Base-by-base conservation (phyloP, 2,797 vertebrate genomes). In the Alectoris magna region DNA sequence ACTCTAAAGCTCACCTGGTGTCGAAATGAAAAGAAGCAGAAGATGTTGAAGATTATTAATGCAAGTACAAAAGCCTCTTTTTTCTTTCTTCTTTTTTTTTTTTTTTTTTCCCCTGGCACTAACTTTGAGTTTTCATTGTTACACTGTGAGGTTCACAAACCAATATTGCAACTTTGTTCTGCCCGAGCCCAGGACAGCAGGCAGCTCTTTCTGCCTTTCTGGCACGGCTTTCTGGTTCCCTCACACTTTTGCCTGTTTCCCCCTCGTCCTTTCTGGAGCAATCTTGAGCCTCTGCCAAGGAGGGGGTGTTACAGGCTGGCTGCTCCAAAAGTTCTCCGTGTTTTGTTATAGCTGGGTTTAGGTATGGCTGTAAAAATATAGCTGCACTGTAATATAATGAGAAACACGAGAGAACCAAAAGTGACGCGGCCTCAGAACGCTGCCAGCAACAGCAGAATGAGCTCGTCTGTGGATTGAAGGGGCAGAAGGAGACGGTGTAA, bases 321-420 rank as follows among this genome's bases (percentile, higher is more conserved):
- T 72, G 39, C 84, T 86, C 60, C 8, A 1, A 26, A n/a, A 36
- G 29, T 17, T 12, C 66, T 34, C 38, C 4, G 29, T 19, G 59
- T 16, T 88, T 46, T 21, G 2, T 22, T 60, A 19, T 2, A 46
- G 41, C 38, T 31, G 38, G 2, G 16, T 36, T 90, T n/a, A 38
- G 69, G 39, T 26, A 36, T 19, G 84, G 66, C 84, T 93, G 71
- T 36, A 31, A 76, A 59, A 56, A 24, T 12, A 14, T 3, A 60
- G 70, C 31, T 31, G 63, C 39, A 1, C 76, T 46, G 48, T n/a
- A 39, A 49, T 22, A 24, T 10, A 22, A 21, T 11, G 76, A 27
- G 29, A 70, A 58, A n/a, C 2, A 1, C 0, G 0, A 1, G 38
- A 66, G 80, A 74, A 90, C 0, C 4, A 51, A 48, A 82, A n/a